Evolutionary conservation across 2,113 vertebrate species (phyloP), one percentile per base, ranked within the genome.

Genomic region (Hystrix brachyura): DNA sequence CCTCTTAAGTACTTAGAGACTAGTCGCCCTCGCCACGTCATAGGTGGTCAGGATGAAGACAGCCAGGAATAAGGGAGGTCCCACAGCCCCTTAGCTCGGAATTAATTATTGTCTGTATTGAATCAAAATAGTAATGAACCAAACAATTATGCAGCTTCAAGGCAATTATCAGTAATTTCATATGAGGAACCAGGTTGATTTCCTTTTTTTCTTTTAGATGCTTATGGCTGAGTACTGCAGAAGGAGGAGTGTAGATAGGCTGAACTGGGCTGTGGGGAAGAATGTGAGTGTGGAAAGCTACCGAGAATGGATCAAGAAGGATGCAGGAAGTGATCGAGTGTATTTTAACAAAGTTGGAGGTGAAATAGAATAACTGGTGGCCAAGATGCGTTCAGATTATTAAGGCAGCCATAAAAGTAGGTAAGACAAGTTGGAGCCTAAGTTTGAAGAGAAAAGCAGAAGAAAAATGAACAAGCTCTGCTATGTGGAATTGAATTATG

Each of bases 381-480:
- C 91, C 38, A 69, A 76, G 46, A 55, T 78, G 29, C 57, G 69
- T 90, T 88, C 64, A 84, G 64, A 53, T 53, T 32, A 60, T 51
- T 34, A 55, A 91, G 62, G 21, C 14, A 91, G 59, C n/a, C 72
- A n/a, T 91, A 62, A 62, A 94, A 88, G 46, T 92, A 53, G 71
- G 46, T 76, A 29, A 94, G 53, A 51, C 46, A 48, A 95, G 13
- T 64, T 64, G 17, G 59, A 46, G 4, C 43, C 79, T 62, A 84
- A 23, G 81, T 65, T 57, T 91, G 53, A 91, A 97, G 64, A 46
- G 64, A 91, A 65, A 92, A 43, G 21, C 15, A n/a, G 46, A 81
- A 79, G 55, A 34, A 89, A 83, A 82, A 65, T 43, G 29, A 86
- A 21, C 7, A 74, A 3, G 18, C 18, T 85, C 72, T 57, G 18